Percentiles rank a stretch among this genome's conserved stretches.
phyloP scores from a whole-genome alignment of 2,797 vertebrate genomes.

The Margarornis squamiger region DNA sequence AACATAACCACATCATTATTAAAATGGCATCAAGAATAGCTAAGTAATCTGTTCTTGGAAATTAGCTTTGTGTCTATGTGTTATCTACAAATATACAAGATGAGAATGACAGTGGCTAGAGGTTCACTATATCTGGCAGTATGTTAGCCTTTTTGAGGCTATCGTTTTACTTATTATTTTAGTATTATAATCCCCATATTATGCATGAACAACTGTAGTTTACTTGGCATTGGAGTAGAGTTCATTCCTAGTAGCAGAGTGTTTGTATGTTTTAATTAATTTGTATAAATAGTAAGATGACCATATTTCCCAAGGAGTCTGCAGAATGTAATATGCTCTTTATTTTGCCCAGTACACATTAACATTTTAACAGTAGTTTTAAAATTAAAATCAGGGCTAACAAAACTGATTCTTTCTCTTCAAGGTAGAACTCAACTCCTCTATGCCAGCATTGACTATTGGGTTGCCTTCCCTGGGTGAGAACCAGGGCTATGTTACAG shows the following conservation, averaged over 20 bases:
- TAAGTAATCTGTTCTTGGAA: slow-evolving; percentile 53
- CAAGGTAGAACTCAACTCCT: slow-evolving; percentile 67
- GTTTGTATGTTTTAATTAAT: slow-evolving; percentile 17
- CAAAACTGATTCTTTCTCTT: slow-evolving; percentile 23
- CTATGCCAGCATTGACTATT: slow-evolving; percentile 55
- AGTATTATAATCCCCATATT: slow-evolving; percentile 11
- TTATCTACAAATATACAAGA: slow-evolving; percentile 58
- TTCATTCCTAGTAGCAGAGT: neutral
- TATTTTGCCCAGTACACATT: neutral
- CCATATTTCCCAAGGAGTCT: slow-evolving; percentile 22
- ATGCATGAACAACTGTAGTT: slow-evolving; percentile 30
- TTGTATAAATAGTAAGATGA: slow-evolving; percentile 9
- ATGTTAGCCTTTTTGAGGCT: slow-evolving; percentile 35
- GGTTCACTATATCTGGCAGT: slow-evolving; percentile 46
- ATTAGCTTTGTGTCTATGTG: slow-evolving; percentile 3
- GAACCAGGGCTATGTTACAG: slow-evolving; percentile 75
- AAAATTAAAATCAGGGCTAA: slow-evolving; percentile 49
- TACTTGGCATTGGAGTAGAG: slow-evolving; percentile 62
- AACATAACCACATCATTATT: slow-evolving; percentile 29
- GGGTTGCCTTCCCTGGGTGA: slow-evolving; percentile 58
- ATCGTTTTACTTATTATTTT: slow-evolving; percentile 33
- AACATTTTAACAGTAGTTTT: slow-evolving; percentile 30
- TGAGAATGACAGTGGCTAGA: slow-evolving; percentile 41
- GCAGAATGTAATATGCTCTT: neutral
- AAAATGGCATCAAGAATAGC: slow-evolving; percentile 52